These are phyloP conservation scores for Pollenia amentaria DNA, from an alignment of 2,888 invertebrate genomes.

Conservation along the genomic window DNA sequence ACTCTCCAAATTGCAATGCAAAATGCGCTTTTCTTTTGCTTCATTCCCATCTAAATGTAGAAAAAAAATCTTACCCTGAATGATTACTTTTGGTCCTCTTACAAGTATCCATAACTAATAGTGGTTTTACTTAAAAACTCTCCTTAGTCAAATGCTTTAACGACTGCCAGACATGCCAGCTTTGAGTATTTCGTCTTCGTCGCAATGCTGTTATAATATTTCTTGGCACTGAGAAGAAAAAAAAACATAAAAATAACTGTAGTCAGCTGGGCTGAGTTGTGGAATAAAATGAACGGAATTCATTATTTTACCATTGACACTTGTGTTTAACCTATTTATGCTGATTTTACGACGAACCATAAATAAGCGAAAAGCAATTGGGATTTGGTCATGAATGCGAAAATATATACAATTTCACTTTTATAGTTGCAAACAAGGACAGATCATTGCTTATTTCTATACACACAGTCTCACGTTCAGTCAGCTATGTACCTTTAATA, in stretches of 20 bases:
- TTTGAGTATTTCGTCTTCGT: neutral
- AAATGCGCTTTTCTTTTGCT: slow-evolving; percentile 19
- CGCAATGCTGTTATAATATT: slow-evolving; percentile 57
- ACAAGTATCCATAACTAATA: slow-evolving; percentile 63
- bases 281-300: slow-evolving; percentile 74
- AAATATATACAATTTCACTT: slow-evolving; percentile 50
- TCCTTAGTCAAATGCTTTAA: neutral
- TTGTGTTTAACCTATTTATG: slow-evolving; percentile 83
- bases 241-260: neutral
- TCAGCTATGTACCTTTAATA: neutral
- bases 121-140: slow-evolving; percentile 44
- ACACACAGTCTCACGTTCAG: neutral
- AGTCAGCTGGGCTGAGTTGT: neutral
- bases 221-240: slow-evolving; percentile 18
- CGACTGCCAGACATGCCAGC: neutral
- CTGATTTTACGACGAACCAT: slow-evolving; percentile 82
- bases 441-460: no score
- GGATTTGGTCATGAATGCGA: slow-evolving; percentile 69
- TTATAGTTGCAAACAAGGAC: slow-evolving; percentile 30
- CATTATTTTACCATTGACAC: slow-evolving; percentile 82
- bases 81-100: slow-evolving; percentile 53
- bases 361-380: slow-evolving; percentile 79
- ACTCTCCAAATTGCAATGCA: neutral
- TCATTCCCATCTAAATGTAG: slow-evolving; percentile 66
- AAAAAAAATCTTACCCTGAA: slow-evolving; percentile 55